phyloP scores from a whole-genome alignment of 2,113 vertebrate genomes.

The Lagopus leucura region DNA sequence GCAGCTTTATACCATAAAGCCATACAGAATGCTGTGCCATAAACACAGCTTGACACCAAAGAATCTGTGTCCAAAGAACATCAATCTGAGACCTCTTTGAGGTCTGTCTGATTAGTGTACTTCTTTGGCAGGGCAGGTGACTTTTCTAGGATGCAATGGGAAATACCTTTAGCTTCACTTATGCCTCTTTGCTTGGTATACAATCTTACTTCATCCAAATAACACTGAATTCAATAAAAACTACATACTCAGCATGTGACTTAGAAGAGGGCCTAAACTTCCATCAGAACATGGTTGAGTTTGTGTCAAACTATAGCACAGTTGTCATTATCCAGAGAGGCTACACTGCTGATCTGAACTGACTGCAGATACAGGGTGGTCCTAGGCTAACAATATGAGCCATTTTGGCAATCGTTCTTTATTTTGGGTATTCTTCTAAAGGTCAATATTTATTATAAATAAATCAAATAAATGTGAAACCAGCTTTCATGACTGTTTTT shows the following conservation, averaged over 20 bases:
- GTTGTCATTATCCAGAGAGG: too few relatives aligned
- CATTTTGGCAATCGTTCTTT: background rate
- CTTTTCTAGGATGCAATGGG: background rate
- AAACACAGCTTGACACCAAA: background rate
- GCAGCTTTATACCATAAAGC: rapidly evolving
- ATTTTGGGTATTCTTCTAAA: background rate
- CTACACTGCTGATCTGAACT: background rate
- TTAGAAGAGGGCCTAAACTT: background rate
- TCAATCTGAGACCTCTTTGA: background rate
- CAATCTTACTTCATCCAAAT: background rate
- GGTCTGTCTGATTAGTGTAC: background rate
- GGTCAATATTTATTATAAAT: background rate
- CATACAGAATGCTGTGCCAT: rapidly evolving
- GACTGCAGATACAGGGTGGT: background rate
- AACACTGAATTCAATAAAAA: background rate
- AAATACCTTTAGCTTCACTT: background rate
- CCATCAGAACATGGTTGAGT: background rate
- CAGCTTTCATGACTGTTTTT: background rate
- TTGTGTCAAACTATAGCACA: background rate
- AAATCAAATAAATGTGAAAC: background rate
- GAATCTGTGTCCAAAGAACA: background rate
- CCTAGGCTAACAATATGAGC: background rate
- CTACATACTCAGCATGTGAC: background rate
- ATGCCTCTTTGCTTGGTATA: background rate
- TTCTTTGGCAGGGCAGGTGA: background rate